Conservation (phyloP, 2,113 vertebrate species). For the Oncorhynchus kisutch region DNA sequence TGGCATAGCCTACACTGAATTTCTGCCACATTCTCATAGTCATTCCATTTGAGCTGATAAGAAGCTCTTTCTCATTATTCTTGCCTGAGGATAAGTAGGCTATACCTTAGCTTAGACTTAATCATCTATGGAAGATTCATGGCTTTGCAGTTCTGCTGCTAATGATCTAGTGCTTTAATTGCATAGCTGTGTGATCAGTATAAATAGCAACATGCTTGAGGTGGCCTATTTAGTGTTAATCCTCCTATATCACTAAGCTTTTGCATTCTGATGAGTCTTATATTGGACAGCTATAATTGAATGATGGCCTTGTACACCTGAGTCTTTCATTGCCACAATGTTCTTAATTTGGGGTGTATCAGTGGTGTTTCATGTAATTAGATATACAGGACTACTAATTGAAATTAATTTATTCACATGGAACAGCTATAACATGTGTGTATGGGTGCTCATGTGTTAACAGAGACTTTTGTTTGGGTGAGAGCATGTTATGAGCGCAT, state of each 20-base stretch:
- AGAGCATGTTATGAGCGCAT: too few species aligned
- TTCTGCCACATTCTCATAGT: conserved; percentile 11
- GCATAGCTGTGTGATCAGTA: neutral
- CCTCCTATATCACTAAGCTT: conserved; percentile 5
- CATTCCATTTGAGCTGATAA: neutral
- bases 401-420: too few species aligned
- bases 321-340: too few species aligned
- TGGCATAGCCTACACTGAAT: neutral
- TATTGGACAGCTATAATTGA: too few species aligned
- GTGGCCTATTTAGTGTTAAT: conserved; percentile 44
- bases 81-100: too few species aligned
- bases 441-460: too few species aligned
- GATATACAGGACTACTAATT: too few species aligned
- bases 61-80: neutral
- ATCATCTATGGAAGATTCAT: conserved; percentile 18
- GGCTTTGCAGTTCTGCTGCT: conserved; percentile 30
- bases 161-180: conserved; percentile 22
- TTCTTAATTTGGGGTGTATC: too few species aligned
- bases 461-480: too few species aligned
- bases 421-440: too few species aligned
- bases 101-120: neutral
- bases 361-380: too few species aligned
- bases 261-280: neutral
- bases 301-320: too few species aligned
- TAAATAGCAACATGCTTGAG: conserved; percentile 26